Evolutionary conservation across 2,113 vertebrate genomes (phyloP).

Genomic region (Alligator mississippiensis): DNA sequence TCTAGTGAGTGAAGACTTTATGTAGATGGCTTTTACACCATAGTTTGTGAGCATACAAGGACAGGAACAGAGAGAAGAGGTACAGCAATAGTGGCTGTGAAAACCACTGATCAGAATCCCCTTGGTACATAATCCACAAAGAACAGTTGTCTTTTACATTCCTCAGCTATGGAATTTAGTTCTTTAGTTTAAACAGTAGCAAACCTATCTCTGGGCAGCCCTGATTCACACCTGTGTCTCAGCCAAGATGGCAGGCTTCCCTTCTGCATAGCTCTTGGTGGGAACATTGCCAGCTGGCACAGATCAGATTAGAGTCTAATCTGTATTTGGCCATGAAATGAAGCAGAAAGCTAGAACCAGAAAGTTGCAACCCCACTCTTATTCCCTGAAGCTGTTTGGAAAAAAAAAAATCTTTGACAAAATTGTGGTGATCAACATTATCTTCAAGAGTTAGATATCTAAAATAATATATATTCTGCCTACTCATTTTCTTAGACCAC

Average conservation of each 20-base stretch:
- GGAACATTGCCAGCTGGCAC: background rate
- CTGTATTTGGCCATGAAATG: background rate
- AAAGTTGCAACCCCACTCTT: background rate
- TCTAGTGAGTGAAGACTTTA: background rate
- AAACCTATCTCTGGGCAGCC: background rate
- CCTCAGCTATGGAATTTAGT: background rate
- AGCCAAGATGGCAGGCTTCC: slow-evolving; percentile 9
- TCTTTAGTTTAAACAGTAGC: background rate
- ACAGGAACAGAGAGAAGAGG: background rate
- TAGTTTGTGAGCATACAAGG: background rate
- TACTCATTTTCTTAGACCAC: background rate
- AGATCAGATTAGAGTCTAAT: background rate
- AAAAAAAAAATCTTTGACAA: no score
- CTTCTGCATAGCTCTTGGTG: background rate
- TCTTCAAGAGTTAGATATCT: background rate
- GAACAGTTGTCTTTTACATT: background rate
- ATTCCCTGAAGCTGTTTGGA: no score
- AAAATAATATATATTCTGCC: background rate
- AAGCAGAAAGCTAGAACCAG: background rate
- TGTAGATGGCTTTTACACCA: background rate
- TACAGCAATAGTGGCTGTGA: background rate
- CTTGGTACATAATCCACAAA: background rate
- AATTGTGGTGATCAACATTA: background rate
- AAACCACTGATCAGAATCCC: background rate
- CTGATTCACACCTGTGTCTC: background rate